Base-by-base conservation (phyloP, 1,140 invertebrate genomes). In the Agraylea sexmaculata region DNA sequence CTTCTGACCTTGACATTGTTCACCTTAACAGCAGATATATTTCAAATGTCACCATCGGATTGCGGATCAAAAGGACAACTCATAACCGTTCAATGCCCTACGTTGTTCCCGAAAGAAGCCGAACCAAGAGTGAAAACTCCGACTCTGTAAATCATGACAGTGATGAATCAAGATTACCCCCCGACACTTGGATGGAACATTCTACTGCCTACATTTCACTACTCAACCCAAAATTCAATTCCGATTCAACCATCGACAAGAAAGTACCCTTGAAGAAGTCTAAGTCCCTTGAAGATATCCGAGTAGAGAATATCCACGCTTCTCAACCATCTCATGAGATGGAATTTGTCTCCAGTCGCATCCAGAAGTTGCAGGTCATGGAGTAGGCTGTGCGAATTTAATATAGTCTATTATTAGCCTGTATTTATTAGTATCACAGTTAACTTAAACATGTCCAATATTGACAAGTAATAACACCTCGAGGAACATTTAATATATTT, bases 111-210 rank as follows among this genome's bases (percentile, higher is more conserved):
- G 61, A 70, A 36, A 56, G 71, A 42, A 66, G 67, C 45, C 57
- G 70, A 54, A 74, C 71, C 41, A 68, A 67, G 52, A 73, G 70
- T 53, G 71, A 74, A 50, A 74, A 73, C 53, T 70, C 70, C 4
- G 71, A 74, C 44, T 58, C 25, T n/a, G 40, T 49, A 8, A 40
- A 43, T 36, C 7, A 16, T 8, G 40, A 45, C 11, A 7, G n/a
- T 11, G 13, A 8, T 8, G 41, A 43, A 4, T 17, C 28, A 10
- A 30, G 29, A 11, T 36, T 31, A 3, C 15, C 38, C 0, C 47
- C 42, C 16, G 47, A 49, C 33, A 49, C 43, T 7, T 36, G 41
- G 43, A 49, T 49, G 47, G 47, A 49, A 27, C 40, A 49, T 19
- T 42, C 47, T 3, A 40, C 47, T 4, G 37, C 36, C 28, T 49